Evolutionary conservation across 2,888 invertebrate genomes (phyloP), one percentile per base, ranked within the genome.

Genomic region (Subacronicta megacephala): DNA sequence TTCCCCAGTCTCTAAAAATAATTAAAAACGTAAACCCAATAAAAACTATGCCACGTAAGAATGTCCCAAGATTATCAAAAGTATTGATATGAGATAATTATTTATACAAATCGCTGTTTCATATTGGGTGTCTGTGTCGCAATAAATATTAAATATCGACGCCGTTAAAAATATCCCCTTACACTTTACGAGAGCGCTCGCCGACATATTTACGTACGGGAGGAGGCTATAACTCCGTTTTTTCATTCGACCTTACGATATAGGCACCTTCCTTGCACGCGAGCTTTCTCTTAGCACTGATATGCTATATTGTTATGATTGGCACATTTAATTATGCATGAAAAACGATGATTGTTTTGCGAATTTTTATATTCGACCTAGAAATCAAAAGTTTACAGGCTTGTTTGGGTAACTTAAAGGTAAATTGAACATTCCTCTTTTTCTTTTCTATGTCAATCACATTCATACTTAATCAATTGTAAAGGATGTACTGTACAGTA

Each of bases 111-210:
- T 92, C 90, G 85, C 81, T 62, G 74, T 83, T 83, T 91, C 90
- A 93, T 93, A 93, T 93, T 92, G 92, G 90, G 91, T 93, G 93
- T 92, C 90, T 81, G 89, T 88, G 88, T 89, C 90, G 85, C 88
- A 88, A 94, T 94, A 94, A 94, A 94, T 94, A 93, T 93, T 93
- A 92, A 94, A 94, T 94, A 94, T 94, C 92, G 92, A 88, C 81
- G 90, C 87, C 83, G 89, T 92, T 93, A 92, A 93, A 90, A 93
- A 92, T 94, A 94, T 94, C 94, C 87, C 72, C 89, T 94, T 94
- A 94, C 94, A 93, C 78, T 94, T 94, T 94, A 94, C 87, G 94
- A 93, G 93, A 88, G 87, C 93, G 88, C 66, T 58, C 72, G 81
- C 80, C 79, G 92, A 92, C 93, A 93, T 91, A 81, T 93, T 94